Evolutionary conservation across 2,797 vertebrate species (phyloP), one percentile per base, ranked within the genome.

Genomic region (Craterocephalus amniculus): DNA sequence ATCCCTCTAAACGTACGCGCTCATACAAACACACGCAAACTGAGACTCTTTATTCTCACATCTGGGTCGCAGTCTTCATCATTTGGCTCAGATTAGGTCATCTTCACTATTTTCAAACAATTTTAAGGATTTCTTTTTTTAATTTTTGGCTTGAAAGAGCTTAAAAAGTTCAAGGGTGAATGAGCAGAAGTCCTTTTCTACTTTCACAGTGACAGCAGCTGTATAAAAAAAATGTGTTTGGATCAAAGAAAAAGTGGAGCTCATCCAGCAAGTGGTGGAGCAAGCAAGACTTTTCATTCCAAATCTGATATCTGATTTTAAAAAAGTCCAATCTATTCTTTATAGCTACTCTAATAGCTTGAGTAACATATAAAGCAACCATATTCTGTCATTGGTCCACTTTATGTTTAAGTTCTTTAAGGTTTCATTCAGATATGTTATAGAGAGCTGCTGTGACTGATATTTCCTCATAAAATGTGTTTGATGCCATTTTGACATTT

Each of bases 21-120:
- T 40, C 31, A 12, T 29, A 43, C 51, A 56, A 58, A 18, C 14
- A 52, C 12, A 58, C 20, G 56, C 43, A 31, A 5, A n/a, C 13
- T 40, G 0, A 18, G 8, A 4, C 4, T 40, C 38, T 63, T 43
- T 61, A 61, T 56, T 45, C 48, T 72, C 31, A 58, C 48, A 63
- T 20, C 24, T 56, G 31, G 26, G 49, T 64, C 29, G n/a, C 38
- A 43, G 55, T 34, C 32, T 52, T 58, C 13, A 22, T 26, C 27
- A 34, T 9, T 6, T 2, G 34, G 20, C 32, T 45, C 38, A 43
- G 7, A 69, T 55, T 55, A 36, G 24, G 26, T 35, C n/a, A 43
- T 45, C 31, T 4, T 56, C 43, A 36, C 32, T 0, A 1, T 0
- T 34, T 59, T 38, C 18, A 12, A 3, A 52, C 22, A 54, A 58